Evolutionary conservation across 2,888 invertebrate genomes (phyloP).

Genomic region (Eremobia ochroleuca): DNA sequence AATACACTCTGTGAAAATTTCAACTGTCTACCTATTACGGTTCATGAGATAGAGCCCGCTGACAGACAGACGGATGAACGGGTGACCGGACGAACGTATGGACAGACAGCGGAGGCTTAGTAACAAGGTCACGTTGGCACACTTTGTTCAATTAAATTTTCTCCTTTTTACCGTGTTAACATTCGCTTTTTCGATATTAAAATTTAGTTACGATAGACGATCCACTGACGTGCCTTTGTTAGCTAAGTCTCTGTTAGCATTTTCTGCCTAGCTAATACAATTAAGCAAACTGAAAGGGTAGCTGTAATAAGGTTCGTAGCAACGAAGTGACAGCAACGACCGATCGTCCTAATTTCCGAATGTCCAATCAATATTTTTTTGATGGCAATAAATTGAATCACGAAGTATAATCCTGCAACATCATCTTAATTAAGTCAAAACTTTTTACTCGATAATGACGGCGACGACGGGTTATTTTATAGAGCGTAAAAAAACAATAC

Average conservation of each 20-base stretch:
- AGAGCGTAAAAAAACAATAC: conserved; percentile 31
- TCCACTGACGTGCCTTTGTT: neutral
- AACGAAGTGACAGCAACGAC: neutral
- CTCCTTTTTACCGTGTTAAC: neutral
- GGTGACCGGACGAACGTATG: no score
- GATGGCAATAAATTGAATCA: conserved; percentile 27
- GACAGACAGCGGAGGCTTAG: neutral
- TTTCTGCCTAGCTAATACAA: neutral
- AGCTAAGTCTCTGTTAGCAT: neutral
- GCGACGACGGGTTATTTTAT: conserved; percentile 34
- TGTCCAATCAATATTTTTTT: conserved; percentile 36
- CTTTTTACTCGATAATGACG: conserved; percentile 34
- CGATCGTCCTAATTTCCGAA: neutral
- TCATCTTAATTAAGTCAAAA: conserved; percentile 44
- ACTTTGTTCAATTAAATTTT: neutral
- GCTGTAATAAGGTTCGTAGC: neutral
- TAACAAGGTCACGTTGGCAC: neutral
- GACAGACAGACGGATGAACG: neutral
- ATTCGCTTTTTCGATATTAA: neutral
- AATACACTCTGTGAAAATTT: no score
- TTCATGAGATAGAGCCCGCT: no score
- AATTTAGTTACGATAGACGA: neutral
- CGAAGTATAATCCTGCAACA: conserved; percentile 28
- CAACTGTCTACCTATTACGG: no score
- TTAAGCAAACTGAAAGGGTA: neutral